Evolutionary conservation across 2,113 vertebrate genomes (phyloP).

Genomic region (Cottus gobio): DNA sequence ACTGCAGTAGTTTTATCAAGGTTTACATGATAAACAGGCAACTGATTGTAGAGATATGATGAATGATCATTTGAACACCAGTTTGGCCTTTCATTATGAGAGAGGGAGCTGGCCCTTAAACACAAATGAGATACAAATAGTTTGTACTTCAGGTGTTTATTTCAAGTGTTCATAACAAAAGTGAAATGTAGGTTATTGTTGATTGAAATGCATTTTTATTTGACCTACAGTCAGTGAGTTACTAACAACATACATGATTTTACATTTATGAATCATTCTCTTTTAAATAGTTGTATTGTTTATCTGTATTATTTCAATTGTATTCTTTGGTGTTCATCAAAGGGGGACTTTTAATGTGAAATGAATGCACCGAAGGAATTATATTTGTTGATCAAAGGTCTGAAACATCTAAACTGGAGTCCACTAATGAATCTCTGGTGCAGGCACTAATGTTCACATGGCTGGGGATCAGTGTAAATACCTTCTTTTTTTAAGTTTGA

Average conservation of each 20-base stretch:
- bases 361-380: not conserved
- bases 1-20: not conserved
- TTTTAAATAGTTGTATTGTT: constrained; percentile 8
- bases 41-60: not conserved
- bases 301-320: constrained; percentile 10
- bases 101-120: constrained; percentile 1
- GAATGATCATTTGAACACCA: not conserved
- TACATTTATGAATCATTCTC: not conserved
- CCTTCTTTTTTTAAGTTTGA: constrained; percentile 9
- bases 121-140: not conserved
- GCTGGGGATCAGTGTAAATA: constrained; percentile 31
- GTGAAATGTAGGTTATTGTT: not conserved
- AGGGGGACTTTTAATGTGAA: constrained; percentile 14
- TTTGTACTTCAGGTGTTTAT: not conserved
- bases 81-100: not conserved
- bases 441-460: constrained; percentile 67
- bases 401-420: constrained; percentile 23
- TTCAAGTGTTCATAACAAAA: not conserved
- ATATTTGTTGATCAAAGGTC: constrained; percentile 5
- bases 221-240: not conserved
- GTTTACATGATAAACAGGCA: not conserved
- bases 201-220: constrained; percentile 2
- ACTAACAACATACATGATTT: not conserved
- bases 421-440: constrained; percentile 62
- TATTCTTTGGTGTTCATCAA: constrained; percentile 19